A percentile compares a stretch with the other conserved stretches of the same genome.
These are phyloP conservation scores for Gastrophryne carolinensis DNA, from an alignment of 2,797 vertebrate species.

Conservation along the genomic window DNA sequence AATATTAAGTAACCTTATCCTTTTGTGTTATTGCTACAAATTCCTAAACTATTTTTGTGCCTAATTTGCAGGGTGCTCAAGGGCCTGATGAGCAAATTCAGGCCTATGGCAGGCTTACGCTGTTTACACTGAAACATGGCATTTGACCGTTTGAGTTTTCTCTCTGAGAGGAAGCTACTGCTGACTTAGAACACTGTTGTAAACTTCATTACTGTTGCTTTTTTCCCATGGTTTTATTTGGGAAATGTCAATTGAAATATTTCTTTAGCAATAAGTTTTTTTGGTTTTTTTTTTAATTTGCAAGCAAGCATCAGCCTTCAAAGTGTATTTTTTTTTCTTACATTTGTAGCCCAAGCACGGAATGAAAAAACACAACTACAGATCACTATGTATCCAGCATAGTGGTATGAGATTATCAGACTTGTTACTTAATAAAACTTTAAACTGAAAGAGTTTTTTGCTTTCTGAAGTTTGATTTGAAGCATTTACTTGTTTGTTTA, in stretches of 20 bases:
- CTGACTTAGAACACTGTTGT: neutral
- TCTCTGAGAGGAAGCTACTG: neutral
- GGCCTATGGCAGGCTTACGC: neutral
- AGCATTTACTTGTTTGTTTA: no score
- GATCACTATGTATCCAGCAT: constrained; percentile 29
- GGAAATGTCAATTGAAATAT: constrained; percentile 19
- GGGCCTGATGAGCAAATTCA: neutral
- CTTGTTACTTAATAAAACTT: constrained; percentile 43
- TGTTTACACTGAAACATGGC: constrained; percentile 17
- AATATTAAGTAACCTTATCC: neutral
- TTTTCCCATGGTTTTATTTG: neutral
- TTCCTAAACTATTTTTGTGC: neutral
- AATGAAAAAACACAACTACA: constrained; percentile 14
- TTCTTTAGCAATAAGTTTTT: constrained; percentile 47
- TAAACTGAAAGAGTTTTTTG: neutral
- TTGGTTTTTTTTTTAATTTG: no score
- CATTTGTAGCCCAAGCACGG: constrained; percentile 15
- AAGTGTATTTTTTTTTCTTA: constrained; percentile 32
- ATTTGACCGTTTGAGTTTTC: neutral
- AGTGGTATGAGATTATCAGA: constrained; percentile 34
- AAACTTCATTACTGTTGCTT: neutral
- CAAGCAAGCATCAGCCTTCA: constrained; percentile 16
- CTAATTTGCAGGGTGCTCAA: neutral
- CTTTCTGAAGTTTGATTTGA: no score
- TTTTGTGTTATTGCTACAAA: constrained; percentile 1